A percentile compares a stretch with the other conserved stretches of the same genome.
phyloP scores from a whole-genome alignment of 2,888 invertebrate genomes.

The Apamea anceps region DNA sequence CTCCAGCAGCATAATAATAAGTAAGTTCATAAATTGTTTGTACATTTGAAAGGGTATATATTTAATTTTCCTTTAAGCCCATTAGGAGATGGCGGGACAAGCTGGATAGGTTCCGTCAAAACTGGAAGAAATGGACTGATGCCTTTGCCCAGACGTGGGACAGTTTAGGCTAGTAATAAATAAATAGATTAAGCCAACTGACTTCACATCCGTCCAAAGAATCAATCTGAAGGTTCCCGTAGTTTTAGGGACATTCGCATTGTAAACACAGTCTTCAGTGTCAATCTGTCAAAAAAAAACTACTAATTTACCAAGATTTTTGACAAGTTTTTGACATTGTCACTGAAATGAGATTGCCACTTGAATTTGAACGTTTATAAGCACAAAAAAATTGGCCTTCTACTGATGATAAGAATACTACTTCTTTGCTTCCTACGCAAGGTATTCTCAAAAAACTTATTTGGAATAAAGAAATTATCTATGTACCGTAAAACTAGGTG shows the following conservation, averaged over 20 bases:
- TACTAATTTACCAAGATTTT: background rate
- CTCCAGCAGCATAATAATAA: too few species aligned
- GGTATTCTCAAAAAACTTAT: background rate
- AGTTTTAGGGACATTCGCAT: background rate
- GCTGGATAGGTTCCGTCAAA: too few species aligned
- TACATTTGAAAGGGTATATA: background rate
- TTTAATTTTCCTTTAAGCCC: too few species aligned
- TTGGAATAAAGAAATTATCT: background rate
- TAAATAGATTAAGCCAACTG: background rate
- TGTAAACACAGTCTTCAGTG: background rate
- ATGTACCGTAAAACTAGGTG: too few species aligned
- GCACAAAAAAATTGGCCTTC: background rate
- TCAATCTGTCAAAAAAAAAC: background rate
- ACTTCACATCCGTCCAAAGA: background rate
- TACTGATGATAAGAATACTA: background rate
- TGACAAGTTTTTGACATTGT: background rate
- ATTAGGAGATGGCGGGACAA: too few species aligned
- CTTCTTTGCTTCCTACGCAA: background rate
- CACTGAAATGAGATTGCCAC: background rate
- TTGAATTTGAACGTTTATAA: background rate
- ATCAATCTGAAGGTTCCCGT: background rate
- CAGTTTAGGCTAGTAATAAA: too few species aligned
- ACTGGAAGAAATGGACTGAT: too few species aligned
- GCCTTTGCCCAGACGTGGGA: too few species aligned
- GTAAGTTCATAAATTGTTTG: too few species aligned